Percentiles rank a stretch among this genome's conserved stretches.
Evolutionary conservation across 2,888 invertebrate genomes (phyloP).

Genomic region (Synanthedon formicaeformis): DNA sequence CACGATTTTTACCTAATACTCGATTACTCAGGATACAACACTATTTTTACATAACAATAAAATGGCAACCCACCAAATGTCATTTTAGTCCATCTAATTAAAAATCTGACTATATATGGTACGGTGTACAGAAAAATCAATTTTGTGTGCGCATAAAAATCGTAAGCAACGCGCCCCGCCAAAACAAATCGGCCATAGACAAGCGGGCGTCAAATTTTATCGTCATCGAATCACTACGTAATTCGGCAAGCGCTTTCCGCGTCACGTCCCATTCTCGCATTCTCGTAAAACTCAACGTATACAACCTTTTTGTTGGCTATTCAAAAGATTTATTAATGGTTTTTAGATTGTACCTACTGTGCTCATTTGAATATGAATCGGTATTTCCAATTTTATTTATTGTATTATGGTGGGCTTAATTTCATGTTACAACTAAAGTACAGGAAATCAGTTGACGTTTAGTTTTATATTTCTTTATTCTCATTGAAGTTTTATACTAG

Average conservation of each 20-base stretch:
- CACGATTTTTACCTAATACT: too few relatives aligned
- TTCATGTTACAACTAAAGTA: neutral
- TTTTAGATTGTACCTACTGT: neutral
- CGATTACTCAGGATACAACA: too few relatives aligned
- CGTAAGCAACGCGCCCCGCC: neutral
- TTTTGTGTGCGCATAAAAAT: neutral
- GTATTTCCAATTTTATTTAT: conserved; percentile 3
- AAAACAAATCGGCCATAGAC: conserved; percentile 2
- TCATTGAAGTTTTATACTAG: too few relatives aligned
- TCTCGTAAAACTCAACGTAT: conserved; percentile 13
- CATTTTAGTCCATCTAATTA: too few relatives aligned
- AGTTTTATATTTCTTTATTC: too few relatives aligned
- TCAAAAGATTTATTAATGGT: conserved; percentile 19
- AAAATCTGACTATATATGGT: too few relatives aligned
- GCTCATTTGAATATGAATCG: neutral
- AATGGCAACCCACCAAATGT: too few relatives aligned
- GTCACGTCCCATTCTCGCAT: conserved; percentile 44
- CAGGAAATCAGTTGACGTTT: too few relatives aligned
- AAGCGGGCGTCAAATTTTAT: conserved; percentile 1
- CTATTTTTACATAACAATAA: too few relatives aligned
- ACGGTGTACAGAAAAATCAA: too few relatives aligned
- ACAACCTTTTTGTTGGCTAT: conserved; percentile 24
- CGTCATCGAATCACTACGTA: conserved; percentile 18
- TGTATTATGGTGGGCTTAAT: conserved; percentile 2
- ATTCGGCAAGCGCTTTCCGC: conserved; percentile 41